Evolutionary conservation across 1,140 invertebrate species (phyloP).

Genomic region (Caenorhabditis tropicalis): DNA sequence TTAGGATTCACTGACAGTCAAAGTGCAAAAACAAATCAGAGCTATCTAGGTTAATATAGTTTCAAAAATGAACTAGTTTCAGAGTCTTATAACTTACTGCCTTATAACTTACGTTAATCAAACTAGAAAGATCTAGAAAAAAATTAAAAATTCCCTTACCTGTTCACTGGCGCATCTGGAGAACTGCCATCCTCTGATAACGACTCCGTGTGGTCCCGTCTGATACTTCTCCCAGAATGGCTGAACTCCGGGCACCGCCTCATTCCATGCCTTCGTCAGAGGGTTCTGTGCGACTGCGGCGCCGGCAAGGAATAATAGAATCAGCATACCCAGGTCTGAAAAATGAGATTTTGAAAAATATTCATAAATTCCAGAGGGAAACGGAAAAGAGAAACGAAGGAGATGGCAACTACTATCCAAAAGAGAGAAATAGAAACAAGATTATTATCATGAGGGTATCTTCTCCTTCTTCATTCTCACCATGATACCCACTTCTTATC

Average conservation of each 20-base stretch:
- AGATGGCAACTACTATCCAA: not conserved
- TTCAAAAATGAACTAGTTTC: too few relatives aligned
- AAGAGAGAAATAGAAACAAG: not conserved
- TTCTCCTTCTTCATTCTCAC: too few relatives aligned
- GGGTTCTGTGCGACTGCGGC: slow-evolving; percentile 47
- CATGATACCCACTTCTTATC: slow-evolving; percentile 9
- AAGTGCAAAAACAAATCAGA: too few relatives aligned
- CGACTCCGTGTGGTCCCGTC: slow-evolving; percentile 69
- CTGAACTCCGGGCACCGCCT: slow-evolving; percentile 69
- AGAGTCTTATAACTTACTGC: too few relatives aligned
- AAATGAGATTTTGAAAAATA: too few relatives aligned
- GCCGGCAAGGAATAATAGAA: not conserved
- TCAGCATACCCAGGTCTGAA: not conserved
- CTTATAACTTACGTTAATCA: too few relatives aligned
- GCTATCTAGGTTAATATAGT: too few relatives aligned
- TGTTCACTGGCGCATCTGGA: slow-evolving; percentile 70
- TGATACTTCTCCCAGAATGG: slow-evolving; percentile 72
- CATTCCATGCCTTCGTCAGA: slow-evolving; percentile 66
- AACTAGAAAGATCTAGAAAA: too few relatives aligned
- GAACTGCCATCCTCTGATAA: slow-evolving; percentile 72
- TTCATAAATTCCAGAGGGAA: not conserved
- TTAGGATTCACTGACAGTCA: too few relatives aligned
- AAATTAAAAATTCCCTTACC: too few relatives aligned
- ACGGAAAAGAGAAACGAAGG: not conserved
- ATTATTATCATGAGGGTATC: slow-evolving; percentile 15